phyloP scores from a whole-genome alignment of 1,140 invertebrate genomes.

The Pissodes strobi region DNA sequence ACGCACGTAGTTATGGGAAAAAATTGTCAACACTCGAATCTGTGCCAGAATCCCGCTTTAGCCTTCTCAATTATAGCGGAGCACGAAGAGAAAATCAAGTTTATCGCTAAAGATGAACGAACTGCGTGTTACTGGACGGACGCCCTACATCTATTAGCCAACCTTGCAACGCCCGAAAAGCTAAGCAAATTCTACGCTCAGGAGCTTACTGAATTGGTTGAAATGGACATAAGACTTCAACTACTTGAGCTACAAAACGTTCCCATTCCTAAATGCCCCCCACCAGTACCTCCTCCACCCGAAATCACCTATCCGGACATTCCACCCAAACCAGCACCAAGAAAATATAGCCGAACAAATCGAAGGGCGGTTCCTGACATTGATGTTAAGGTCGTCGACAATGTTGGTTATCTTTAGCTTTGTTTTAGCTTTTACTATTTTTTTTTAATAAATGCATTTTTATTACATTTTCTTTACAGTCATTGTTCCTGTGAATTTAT shows the following conservation, averaged over 20 bases:
- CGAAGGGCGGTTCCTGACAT: too few species aligned
- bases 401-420: too few species aligned
- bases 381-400: too few species aligned
- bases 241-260: conserved; percentile 51
- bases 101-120: conserved; percentile 43
- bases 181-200: conserved; percentile 41
- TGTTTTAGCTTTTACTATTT: too few species aligned
- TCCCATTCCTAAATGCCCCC: conserved; percentile 45
- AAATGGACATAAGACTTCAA: conserved; percentile 48
- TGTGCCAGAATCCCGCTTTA: conserved; percentile 32
- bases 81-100: conserved; percentile 38
- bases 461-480: too few species aligned
- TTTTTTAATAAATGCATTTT: too few species aligned
- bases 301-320: conserved; percentile 23
- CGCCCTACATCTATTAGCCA: conserved; percentile 43
- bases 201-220: conserved; percentile 45
- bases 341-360: not conserved
- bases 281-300: conserved; percentile 44
- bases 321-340: conserved; percentile 35
- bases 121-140: conserved; percentile 47
- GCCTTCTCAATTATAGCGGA: conserved; percentile 45
- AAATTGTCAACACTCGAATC: conserved; percentile 31
- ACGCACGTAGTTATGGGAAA: conserved; percentile 47
- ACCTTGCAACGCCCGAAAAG: conserved; percentile 39
- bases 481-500: too few species aligned